phyloP scores from a whole-genome alignment of 2,113 vertebrate genomes.

The Epinephelus fuscoguttatus region DNA sequence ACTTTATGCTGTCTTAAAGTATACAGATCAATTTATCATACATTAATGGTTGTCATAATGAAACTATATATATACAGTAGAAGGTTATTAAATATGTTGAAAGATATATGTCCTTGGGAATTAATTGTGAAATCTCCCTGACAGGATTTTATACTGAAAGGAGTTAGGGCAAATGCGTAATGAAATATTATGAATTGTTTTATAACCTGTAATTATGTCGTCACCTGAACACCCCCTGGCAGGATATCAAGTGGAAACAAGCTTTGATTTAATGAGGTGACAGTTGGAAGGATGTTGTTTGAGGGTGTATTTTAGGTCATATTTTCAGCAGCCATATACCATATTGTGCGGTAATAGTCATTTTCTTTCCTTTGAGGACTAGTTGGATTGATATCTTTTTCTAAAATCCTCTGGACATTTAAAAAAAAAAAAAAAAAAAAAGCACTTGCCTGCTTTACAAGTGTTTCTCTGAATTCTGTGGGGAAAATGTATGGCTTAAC shows the following conservation, averaged over 20 bases:
- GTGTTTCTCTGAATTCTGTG: constrained; percentile 35
- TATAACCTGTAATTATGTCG: constrained; percentile 71
- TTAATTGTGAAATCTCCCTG: constrained; percentile 10
- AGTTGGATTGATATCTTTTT: constrained; percentile 15
- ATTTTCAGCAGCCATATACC: background rate
- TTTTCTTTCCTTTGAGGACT: background rate
- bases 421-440: background rate
- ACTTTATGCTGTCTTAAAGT: constrained; percentile 1
- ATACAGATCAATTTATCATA: constrained; percentile 1
- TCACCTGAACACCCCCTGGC: constrained; percentile 63
- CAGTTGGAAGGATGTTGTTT: constrained; percentile 30
- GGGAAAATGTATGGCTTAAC: constrained; percentile 34
- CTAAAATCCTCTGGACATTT: constrained; percentile 5
- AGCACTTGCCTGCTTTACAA: constrained; percentile 21
- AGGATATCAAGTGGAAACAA: constrained; percentile 68
- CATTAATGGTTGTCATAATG: constrained; percentile 4
- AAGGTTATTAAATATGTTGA: constrained; percentile 32
- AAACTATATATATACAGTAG: background rate
- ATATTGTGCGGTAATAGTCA: background rate
- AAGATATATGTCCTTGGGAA: constrained; percentile 19
- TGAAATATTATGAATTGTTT: constrained; percentile 66
- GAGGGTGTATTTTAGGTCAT: constrained; percentile 19
- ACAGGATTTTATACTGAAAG: constrained; percentile 27
- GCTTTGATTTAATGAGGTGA: constrained; percentile 63
- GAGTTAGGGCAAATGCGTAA: constrained; percentile 33